Conservation (phyloP, 2,888 invertebrate species). For the Ommatoiulus sabulosus region DNA sequence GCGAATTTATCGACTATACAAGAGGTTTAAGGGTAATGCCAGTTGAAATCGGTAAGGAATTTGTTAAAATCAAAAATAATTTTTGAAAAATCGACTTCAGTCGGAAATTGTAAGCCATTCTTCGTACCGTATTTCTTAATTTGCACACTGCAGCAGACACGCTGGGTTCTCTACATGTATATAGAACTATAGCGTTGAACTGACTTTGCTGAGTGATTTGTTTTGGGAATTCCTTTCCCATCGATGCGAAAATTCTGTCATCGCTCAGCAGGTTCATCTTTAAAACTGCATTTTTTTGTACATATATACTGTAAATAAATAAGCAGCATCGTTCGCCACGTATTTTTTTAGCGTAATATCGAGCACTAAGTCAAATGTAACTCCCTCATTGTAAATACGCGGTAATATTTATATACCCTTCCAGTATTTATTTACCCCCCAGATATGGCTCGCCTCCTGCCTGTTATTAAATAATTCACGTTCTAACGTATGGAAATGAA, state of each 20-base stretch:
- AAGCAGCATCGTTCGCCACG: neutral
- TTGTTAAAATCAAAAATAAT: too few relatives aligned
- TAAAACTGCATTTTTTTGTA: neutral
- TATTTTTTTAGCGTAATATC: constrained; percentile 25
- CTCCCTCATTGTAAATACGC: constrained; percentile 14
- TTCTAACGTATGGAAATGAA: constrained; percentile 33
- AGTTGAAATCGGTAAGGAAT: too few relatives aligned
- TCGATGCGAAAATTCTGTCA: neutral
- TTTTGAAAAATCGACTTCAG: too few relatives aligned
- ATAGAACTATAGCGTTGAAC: neutral
- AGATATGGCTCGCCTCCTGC: neutral
- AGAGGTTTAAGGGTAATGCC: too few relatives aligned
- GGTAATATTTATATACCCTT: neutral
- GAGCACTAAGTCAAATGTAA: constrained; percentile 24
- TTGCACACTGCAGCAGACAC: neutral
- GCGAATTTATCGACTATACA: neutral
- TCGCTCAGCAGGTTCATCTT: neutral
- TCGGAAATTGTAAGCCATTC: too few relatives aligned
- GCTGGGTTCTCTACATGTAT: neutral
- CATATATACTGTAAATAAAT: neutral
- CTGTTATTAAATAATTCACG: constrained; percentile 41
- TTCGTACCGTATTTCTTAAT: too few relatives aligned
- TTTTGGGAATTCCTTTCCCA: neutral
- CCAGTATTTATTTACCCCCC: constrained; percentile 37
- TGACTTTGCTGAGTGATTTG: neutral